Conservation (phyloP, 2,797 vertebrate species). For the Ceryle rudis region DNA sequence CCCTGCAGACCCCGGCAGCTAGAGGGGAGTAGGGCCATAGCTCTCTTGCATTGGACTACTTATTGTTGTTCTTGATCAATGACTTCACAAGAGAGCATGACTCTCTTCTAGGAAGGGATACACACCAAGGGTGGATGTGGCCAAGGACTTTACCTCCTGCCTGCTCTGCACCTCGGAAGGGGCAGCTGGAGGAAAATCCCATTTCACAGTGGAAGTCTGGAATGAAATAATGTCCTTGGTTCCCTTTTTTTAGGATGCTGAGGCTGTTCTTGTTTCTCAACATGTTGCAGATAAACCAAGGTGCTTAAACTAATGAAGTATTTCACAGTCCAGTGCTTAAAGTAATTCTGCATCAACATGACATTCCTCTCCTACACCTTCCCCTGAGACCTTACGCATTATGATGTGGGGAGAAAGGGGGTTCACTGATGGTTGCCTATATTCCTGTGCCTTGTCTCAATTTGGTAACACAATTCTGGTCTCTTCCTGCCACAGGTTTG, state of each 20-base stretch:
- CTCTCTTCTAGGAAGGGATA: neutral
- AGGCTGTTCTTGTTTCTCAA: neutral
- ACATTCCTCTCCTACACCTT: neutral
- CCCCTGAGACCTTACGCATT: neutral
- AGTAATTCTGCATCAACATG: neutral
- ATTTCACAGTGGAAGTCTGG: neutral
- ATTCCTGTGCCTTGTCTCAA: neutral
- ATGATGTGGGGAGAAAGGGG: neutral
- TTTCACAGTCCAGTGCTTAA: neutral
- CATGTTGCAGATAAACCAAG: neutral
- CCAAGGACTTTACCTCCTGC: neutral
- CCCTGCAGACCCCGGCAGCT: neutral
- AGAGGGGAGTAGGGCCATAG: neutral
- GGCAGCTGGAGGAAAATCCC: neutral
- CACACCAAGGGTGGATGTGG: neutral
- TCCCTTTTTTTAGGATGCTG: neutral
- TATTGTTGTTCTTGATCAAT: neutral
- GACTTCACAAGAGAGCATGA: neutral
- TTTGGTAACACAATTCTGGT: neutral
- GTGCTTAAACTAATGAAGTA: neutral
- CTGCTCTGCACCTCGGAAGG: neutral
- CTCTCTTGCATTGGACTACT: neutral
- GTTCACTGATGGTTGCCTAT: neutral
- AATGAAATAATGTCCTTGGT: neutral
- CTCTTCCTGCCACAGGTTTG: conserved; percentile 82